These are phyloP conservation scores for Callipepla squamata DNA, from an alignment of 2,113 vertebrate species.

Conservation along the genomic window DNA sequence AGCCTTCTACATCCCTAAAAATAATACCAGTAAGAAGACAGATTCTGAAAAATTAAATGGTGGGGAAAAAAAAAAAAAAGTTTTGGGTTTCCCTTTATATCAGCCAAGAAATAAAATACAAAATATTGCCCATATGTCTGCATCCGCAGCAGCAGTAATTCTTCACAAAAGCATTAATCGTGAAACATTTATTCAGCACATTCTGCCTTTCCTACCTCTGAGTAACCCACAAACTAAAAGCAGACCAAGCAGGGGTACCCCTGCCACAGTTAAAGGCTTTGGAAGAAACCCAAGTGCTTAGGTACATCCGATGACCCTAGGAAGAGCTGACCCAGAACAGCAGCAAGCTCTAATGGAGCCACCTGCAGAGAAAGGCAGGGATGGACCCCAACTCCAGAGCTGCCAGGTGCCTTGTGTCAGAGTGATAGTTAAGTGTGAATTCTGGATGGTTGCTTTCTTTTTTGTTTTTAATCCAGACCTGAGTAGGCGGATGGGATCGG, in stretches of 20 bases:
- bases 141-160: background rate
- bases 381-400: background rate
- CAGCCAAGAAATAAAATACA: background rate
- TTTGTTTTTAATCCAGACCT: background rate
- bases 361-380: background rate
- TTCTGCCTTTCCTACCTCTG: background rate
- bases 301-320: background rate
- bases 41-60: background rate
- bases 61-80: background rate
- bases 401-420: background rate
- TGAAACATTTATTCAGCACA: background rate
- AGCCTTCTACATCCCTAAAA: conserved; percentile 20
- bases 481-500: conserved; percentile 16
- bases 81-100: background rate
- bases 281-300: background rate
- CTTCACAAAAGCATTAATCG: conserved; percentile 18
- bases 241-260: background rate
- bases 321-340: background rate
- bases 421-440: conserved; percentile 11
- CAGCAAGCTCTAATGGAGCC: background rate
- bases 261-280: background rate
- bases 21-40: background rate
- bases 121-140: rapidly evolving
- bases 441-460: background rate
- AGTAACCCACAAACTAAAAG: conserved; percentile 32